Evolutionary conservation across 2,113 vertebrate genomes (phyloP), one percentile per base, ranked within the genome.

Genomic region (Rhabdornis inornatus): DNA sequence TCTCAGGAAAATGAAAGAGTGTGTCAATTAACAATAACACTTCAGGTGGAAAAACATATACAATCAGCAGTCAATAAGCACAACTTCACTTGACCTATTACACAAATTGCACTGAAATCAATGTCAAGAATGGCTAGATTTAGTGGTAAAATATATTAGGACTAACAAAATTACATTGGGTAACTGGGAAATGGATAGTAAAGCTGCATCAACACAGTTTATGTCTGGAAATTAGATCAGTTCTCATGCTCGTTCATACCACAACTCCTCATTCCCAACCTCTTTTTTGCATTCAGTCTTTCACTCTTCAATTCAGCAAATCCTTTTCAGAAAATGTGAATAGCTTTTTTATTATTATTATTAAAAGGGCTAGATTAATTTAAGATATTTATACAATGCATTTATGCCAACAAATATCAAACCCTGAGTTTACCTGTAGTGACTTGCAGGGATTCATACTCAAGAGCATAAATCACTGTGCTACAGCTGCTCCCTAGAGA

Each of bases 11-110:
- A 93, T 92, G 83, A 95, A 96, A 93, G 85, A 92, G 76, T 69
- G 57, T 37, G 83, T 94, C 90, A 96, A 94, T 97, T 94, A 95
- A 96, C 72, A 86, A 63, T 72, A 94, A 86, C 79, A 71, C 52
- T 53, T 96, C 83, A 87, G 92, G 92, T 94, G 93, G 94, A 96
- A 96, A 96, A 96, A 82, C n/a, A 3, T 92, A 86, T 86, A 96
- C 79, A 94, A 96, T 90, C 95, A 93, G 80, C 90, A 95, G 90
- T 92, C 96, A 96, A 96, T 95, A 97, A 97, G 77, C 76, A 53
- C 83, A 65, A 96, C 80, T 96, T 94, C 92, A 74, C 87, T 87
- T 96, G 88, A 94, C 92, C 83, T 96, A 61, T 92, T 96, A 86
- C 72, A 92, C 88, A 89, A 94, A 96, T 89, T 92, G 93, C 37